These are phyloP conservation scores for Neolamprologus variostigma DNA, from an alignment of 2,113 vertebrate species.

Conservation along the genomic window DNA sequence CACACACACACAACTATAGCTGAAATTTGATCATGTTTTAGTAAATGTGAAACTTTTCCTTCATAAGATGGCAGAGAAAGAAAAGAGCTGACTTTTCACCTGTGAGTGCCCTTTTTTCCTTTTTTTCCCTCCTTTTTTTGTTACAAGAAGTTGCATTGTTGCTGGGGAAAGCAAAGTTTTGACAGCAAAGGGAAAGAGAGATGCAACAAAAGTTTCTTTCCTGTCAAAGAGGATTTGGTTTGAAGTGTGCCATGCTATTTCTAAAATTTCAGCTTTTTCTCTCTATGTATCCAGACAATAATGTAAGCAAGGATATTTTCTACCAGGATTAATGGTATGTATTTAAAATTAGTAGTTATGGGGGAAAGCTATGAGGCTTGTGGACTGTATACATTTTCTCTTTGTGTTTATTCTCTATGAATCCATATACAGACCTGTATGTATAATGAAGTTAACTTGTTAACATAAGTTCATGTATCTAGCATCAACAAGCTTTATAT, in stretches of 20 bases:
- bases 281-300: background rate
- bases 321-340: background rate
- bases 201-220: background rate
- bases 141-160: background rate
- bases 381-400: background rate
- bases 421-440: background rate
- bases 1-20: background rate
- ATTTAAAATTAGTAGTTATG: background rate
- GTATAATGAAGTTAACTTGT: background rate
- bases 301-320: background rate
- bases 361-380: background rate
- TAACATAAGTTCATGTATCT: background rate
- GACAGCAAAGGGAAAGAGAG: background rate
- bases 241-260: background rate
- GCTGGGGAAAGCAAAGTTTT: constrained; percentile 9
- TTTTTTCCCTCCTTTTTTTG: background rate
- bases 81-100: background rate
- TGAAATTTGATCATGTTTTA: background rate
- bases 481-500: background rate
- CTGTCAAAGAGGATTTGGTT: background rate
- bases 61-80: background rate
- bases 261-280: background rate
- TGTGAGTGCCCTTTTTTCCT: background rate
- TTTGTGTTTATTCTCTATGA: background rate
- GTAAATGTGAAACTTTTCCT: background rate